Evolutionary conservation across 2,797 vertebrate species (phyloP).

Genomic region (Brotula barbata): DNA sequence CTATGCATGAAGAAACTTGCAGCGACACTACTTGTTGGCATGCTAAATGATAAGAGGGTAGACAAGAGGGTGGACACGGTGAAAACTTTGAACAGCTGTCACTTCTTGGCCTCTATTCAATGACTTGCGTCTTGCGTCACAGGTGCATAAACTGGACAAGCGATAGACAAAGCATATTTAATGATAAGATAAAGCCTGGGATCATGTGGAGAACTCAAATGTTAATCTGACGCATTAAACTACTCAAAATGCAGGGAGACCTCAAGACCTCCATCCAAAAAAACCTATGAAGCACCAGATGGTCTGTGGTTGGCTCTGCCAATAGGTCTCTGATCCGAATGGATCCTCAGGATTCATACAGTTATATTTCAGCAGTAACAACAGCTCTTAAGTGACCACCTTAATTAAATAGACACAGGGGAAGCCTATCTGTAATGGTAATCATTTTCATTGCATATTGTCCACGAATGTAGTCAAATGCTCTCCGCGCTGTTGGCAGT

Average conservation of each 20-base stretch:
- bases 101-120: neutral
- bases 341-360: neutral
- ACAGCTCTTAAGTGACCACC: neutral
- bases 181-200: neutral
- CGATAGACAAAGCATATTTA: neutral
- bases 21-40: neutral
- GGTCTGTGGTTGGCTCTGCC: no score
- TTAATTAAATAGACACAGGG: slow-evolving; percentile 1
- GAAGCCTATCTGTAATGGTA: slow-evolving; percentile 4
- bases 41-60: no score
- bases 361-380: slow-evolving; percentile 1
- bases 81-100: neutral
- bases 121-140: neutral
- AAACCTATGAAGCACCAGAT: no score
- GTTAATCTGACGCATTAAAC: no score
- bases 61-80: neutral
- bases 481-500: slow-evolving; percentile 42
- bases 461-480: slow-evolving; percentile 26
- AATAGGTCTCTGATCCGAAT: no score
- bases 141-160: neutral
- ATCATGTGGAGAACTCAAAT: slow-evolving; percentile 6
- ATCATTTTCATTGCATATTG: neutral
- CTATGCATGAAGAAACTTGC: neutral
- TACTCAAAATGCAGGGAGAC: neutral
- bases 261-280: no score